Percentiles rank a stretch among this genome's conserved stretches.
Evolutionary conservation across 1,140 invertebrate species (phyloP).

Genomic region (Pentalonia nigronervosa): DNA sequence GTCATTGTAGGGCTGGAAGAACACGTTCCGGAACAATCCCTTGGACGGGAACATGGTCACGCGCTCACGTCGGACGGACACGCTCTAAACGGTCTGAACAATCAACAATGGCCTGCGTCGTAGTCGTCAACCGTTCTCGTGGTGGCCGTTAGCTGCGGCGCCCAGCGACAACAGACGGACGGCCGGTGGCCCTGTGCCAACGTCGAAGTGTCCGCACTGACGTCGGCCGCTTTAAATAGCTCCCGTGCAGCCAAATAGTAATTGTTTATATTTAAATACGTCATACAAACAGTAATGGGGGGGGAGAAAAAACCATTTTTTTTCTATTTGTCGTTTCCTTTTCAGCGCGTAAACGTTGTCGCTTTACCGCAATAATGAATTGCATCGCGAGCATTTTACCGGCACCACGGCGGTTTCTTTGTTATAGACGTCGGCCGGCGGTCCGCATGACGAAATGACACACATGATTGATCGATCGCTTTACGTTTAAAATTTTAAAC

Average conservation of each 20-base stretch:
- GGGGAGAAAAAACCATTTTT: background rate
- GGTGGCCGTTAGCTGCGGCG: background rate
- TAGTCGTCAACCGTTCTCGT: background rate
- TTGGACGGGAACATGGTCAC: constrained; percentile 4
- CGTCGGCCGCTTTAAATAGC: background rate
- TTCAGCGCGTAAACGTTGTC: background rate
- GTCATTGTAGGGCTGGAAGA: constrained; percentile 40
- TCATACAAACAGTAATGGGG: background rate
- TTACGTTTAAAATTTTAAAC: too few relatives aligned
- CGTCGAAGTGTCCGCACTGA: background rate
- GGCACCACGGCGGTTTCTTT: too few relatives aligned
- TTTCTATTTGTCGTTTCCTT: background rate
- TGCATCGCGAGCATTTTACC: too few relatives aligned
- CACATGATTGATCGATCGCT: too few relatives aligned
- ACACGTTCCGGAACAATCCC: constrained; percentile 40
- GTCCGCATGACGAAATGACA: too few relatives aligned
- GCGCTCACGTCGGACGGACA: background rate
- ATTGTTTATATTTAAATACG: background rate
- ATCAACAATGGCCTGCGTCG: background rate
- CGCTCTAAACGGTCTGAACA: background rate
- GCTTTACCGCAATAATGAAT: too few relatives aligned
- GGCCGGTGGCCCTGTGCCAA: background rate
- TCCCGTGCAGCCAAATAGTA: background rate
- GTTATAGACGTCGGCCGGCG: too few relatives aligned
- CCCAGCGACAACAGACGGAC: background rate